These are phyloP conservation scores for Sphaerophoria taeniata DNA, from an alignment of 2,888 invertebrate species.

Conservation along the genomic window DNA sequence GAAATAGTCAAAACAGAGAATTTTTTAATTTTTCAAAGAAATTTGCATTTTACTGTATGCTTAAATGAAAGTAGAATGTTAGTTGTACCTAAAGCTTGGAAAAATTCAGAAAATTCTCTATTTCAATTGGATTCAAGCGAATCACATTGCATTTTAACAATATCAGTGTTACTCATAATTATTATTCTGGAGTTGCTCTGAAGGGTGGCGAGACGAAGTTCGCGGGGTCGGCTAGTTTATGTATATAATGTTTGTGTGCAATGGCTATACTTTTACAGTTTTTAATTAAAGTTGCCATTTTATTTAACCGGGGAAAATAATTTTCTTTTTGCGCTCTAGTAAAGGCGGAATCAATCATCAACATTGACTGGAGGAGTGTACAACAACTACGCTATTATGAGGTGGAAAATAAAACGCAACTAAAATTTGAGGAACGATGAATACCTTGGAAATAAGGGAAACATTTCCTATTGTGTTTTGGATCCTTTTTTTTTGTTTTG, in stretches of 20 bases:
- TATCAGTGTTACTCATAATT: too few relatives aligned
- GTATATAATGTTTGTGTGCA: constrained; percentile 41
- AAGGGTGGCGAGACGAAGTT: too few relatives aligned
- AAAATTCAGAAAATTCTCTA: too few relatives aligned
- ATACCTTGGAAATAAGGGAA: constrained; percentile 59
- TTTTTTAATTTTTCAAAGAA: too few relatives aligned
- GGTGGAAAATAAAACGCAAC: constrained; percentile 21
- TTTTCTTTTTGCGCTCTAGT: constrained; percentile 68
- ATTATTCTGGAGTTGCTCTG: too few relatives aligned
- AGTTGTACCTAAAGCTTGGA: too few relatives aligned
- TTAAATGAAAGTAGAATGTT: too few relatives aligned
- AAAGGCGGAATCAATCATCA: constrained; percentile 69
- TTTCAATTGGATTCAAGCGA: too few relatives aligned
- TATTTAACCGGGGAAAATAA: constrained; percentile 71
- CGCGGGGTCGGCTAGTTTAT: too few relatives aligned
- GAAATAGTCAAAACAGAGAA: too few relatives aligned
- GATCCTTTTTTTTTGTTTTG: constrained; percentile 23
- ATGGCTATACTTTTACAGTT: constrained; percentile 62
- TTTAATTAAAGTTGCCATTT: constrained; percentile 74
- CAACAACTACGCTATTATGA: constrained; percentile 27
- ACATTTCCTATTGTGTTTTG: constrained; percentile 63
- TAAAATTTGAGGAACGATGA: constrained; percentile 22
- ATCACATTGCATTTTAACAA: too few relatives aligned
- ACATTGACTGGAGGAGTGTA: constrained; percentile 4
- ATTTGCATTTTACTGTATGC: too few relatives aligned